A percentile compares a stretch with the other conserved stretches of the same genome.
These are phyloP conservation scores for Phortica okadai DNA, from an alignment of 2,888 invertebrate species.

Conservation along the genomic window DNA sequence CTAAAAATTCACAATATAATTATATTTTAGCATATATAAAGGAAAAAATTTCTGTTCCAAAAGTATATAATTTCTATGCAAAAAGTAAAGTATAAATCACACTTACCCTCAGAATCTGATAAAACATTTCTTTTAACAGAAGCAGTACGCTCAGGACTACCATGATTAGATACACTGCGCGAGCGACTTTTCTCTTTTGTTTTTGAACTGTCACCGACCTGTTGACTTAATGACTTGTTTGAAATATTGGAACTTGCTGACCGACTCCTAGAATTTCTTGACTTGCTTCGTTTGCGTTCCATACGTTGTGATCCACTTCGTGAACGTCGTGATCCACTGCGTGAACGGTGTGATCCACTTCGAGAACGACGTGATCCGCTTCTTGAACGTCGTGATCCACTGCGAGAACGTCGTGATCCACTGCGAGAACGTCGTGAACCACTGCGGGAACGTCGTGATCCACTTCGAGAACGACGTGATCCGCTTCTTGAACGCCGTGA, in stretches of 20 bases:
- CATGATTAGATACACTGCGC: slow-evolving; percentile 53
- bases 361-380: slow-evolving; percentile 59
- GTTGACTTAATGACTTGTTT: slow-evolving; percentile 43
- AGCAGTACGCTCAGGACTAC: background rate
- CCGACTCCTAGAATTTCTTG: slow-evolving; percentile 51
- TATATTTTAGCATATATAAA: background rate
- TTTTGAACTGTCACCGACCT: slow-evolving; percentile 44
- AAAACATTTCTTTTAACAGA: no score
- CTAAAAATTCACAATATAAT: slow-evolving; percentile 29
- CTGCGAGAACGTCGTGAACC: slow-evolving; percentile 59
- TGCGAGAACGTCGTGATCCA: slow-evolving; percentile 55
- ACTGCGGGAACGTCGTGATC: slow-evolving; percentile 49
- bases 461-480: slow-evolving; percentile 53
- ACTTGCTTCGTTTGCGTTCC: slow-evolving; percentile 59
- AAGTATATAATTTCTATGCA: background rate
- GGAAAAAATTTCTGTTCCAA: background rate
- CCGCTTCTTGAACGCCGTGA: slow-evolving; percentile 60
- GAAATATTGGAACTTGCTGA: slow-evolving; percentile 54
- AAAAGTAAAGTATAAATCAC: background rate
- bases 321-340: slow-evolving; percentile 56
- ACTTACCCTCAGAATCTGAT: slow-evolving; percentile 78
- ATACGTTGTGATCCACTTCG: slow-evolving; percentile 58
- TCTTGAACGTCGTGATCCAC: slow-evolving; percentile 55
- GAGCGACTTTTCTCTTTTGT: slow-evolving; percentile 57
- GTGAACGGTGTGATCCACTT: slow-evolving; percentile 40